Percentiles rank a stretch among this genome's conserved stretches.
These are phyloP conservation scores for Ovis aries DNA, from an alignment of 2,113 vertebrate genomes.

Conservation along the genomic window DNA sequence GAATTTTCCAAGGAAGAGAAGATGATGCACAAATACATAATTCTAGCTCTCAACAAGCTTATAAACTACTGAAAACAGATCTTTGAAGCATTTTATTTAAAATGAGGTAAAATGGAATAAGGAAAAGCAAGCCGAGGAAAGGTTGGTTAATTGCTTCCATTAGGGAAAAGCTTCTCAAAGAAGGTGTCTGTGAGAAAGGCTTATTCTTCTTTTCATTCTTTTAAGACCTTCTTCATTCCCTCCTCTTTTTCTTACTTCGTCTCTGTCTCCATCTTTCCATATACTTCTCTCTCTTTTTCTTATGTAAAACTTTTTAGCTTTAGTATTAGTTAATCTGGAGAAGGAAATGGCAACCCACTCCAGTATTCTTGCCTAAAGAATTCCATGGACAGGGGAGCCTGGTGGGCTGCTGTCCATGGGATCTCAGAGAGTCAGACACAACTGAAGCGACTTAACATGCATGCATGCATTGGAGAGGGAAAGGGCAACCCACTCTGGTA, in stretches of 20 bases:
- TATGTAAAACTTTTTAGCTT: background rate
- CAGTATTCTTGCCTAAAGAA: background rate
- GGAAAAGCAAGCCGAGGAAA: background rate
- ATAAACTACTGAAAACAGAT: background rate
- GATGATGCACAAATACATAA: background rate
- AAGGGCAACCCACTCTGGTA: background rate
- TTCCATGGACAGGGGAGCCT: background rate
- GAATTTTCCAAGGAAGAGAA: background rate
- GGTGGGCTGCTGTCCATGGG: background rate
- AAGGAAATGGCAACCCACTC: background rate
- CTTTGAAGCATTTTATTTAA: background rate
- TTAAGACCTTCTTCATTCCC: background rate
- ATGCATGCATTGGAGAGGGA: background rate
- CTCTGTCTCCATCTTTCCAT: background rate
- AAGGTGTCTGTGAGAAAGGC: background rate
- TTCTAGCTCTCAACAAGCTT: background rate
- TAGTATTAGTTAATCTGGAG: too few relatives aligned
- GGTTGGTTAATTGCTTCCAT: background rate
- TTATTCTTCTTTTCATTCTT: background rate
- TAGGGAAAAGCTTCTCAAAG: background rate
- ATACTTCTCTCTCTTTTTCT: background rate
- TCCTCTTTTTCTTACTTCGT: background rate
- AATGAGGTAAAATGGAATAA: background rate
- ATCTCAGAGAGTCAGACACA: background rate
- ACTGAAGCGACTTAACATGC: too few relatives aligned